Evolutionary conservation across 2,888 invertebrate genomes (phyloP), one percentile per base, ranked within the genome.

Genomic region (Acanthosepion pharaonis): DNA sequence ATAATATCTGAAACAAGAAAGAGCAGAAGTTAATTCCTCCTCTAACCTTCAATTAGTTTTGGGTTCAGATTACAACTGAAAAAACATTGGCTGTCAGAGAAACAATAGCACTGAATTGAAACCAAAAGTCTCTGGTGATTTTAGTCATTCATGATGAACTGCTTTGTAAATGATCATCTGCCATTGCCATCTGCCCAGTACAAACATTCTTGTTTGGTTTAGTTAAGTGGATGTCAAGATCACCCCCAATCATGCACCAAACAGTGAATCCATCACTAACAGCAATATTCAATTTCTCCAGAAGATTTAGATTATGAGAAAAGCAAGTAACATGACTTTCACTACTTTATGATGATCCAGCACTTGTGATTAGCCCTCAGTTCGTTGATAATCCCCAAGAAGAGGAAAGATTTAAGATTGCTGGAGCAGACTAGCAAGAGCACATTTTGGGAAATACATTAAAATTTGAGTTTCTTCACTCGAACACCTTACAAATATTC

Each of bases 61-160:
- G 20, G 23, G 78, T 78, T 33, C n/a, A n/a, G 78, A 11, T 20
- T 78, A 78, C 15, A 9, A 78, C 33, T 33, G 15, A 78, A 9
- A 78, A 78, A 33, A 78, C 11, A 33, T 9, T 78, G n/a, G 33
- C n/a, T n/a, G 4, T n/a, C n/a, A 78, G 78, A 78, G 78, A 78
- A 78, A n/a, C n/a, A 33, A 78, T 15, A n/a, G n/a, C 78, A 28
- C n/a, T 78, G 23, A 33, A 78, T 78, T 78, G 33, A 78, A 78
- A 78, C 78, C n/a, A 33, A n/a, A 78, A n/a, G n/a, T 78, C 78
- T 78, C 78, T 78, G n/a, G n/a, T 78, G 78, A n/a, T 78, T 78
- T 33, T n/a, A 78, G 9, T 78, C 59, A 20, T 59, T 59, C 23
- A 59, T 59, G 59, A 59, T 59, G 59, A 59, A 59, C 59, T 23